Evolutionary conservation across 2,888 invertebrate genomes (phyloP).

Genomic region (Aleiodes testaceus): DNA sequence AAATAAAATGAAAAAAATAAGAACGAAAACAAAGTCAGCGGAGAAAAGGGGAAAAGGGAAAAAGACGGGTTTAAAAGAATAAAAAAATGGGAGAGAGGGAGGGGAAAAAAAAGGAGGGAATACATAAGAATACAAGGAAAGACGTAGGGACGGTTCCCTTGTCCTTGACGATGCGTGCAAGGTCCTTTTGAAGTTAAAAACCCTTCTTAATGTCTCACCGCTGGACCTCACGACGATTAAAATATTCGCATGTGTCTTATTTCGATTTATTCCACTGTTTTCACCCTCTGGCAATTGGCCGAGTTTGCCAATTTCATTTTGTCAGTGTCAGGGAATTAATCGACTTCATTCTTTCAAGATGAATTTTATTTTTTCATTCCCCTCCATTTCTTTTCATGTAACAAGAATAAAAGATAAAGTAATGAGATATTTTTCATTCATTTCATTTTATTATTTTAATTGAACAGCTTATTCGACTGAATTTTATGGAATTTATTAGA

Average conservation of each 20-base stretch:
- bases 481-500: no score
- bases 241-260: slow-evolving; percentile 27
- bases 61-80: slow-evolving; percentile 7
- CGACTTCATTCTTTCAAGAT: slow-evolving; percentile 7
- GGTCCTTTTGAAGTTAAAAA: slow-evolving; percentile 47
- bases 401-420: neutral
- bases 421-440: no score
- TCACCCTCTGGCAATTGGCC: slow-evolving; percentile 21
- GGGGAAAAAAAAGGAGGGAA: neutral
- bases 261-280: slow-evolving; percentile 15
- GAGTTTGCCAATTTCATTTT: slow-evolving; percentile 19
- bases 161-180: slow-evolving; percentile 41
- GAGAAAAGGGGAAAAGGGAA: slow-evolving; percentile 3
- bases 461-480: no score
- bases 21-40: neutral
- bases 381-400: neutral
- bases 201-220: slow-evolving; percentile 41
- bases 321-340: slow-evolving; percentile 22
- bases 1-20: slow-evolving; percentile 20
- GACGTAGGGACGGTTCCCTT: slow-evolving; percentile 15
- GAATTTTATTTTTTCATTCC: neutral
- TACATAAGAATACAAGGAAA: slow-evolving; percentile 17
- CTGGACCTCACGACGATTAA: slow-evolving; percentile 33
- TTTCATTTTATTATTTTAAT: no score
- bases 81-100: neutral